Evolutionary conservation across 2,888 invertebrate species (phyloP).

Genomic region (Agonum fuliginosum): DNA sequence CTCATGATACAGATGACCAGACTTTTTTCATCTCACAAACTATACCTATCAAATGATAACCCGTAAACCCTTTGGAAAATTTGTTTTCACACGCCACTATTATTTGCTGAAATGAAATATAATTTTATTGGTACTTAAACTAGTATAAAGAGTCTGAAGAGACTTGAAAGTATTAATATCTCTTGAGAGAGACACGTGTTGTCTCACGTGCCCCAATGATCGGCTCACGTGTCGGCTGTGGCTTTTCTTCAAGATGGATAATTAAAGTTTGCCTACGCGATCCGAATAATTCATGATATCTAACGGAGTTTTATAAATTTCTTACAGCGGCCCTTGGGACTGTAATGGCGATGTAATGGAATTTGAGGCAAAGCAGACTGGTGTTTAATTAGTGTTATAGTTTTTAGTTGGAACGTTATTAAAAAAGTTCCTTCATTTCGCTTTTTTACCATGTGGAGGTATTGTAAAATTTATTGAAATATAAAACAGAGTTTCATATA

Average conservation of each 20-base stretch:
- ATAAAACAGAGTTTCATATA: background rate
- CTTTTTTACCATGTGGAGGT: background rate
- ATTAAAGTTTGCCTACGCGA: conserved; percentile 38
- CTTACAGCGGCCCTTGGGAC: background rate
- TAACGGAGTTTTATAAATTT: conserved; percentile 28
- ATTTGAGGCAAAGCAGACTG: conserved; percentile 6
- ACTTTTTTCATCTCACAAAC: too few species aligned
- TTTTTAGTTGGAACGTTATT: conserved; percentile 19
- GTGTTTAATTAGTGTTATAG: conserved; percentile 37
- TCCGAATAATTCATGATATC: conserved; percentile 45
- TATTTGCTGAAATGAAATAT: too few species aligned
- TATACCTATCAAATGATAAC: too few species aligned
- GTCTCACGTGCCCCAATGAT: conserved; percentile 26
- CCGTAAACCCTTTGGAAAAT: too few species aligned
- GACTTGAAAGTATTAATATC: background rate
- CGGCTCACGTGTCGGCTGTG: conserved; percentile 26
- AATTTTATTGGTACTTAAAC: too few species aligned
- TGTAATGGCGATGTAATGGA: conserved; percentile 40
- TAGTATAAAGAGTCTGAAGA: too few species aligned
- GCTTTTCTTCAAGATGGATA: conserved; percentile 33
- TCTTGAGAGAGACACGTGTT: conserved; percentile 8
- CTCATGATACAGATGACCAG: too few species aligned
- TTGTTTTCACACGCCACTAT: too few species aligned
- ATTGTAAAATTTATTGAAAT: background rate
- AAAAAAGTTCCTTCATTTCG: conserved; percentile 5